Conservation (phyloP, 2,888 invertebrate species). For the Athalia rosae region DNA sequence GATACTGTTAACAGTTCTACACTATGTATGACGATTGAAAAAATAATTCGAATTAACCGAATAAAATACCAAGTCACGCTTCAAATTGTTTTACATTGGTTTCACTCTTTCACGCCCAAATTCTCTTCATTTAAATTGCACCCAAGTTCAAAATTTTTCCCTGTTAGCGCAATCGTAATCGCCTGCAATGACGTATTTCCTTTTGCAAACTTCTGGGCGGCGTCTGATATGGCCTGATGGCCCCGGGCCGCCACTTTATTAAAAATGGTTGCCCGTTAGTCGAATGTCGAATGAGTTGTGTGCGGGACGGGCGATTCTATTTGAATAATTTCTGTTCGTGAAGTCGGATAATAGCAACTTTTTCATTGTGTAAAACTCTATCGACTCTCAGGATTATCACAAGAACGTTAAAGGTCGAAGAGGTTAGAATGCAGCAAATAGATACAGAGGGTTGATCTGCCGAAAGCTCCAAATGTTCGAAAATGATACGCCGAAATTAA, state of each 20-base stretch:
- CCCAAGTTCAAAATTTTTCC: not conserved
- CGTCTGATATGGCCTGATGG: constrained; percentile 11
- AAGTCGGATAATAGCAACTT: too few relatives aligned
- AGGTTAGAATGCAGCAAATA: constrained; percentile 29
- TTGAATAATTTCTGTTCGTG: not conserved
- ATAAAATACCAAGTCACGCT: too few relatives aligned
- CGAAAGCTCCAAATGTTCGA: constrained; percentile 17
- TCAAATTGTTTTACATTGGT: too few relatives aligned
- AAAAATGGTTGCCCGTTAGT: constrained; percentile 45
- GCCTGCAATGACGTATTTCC: constrained; percentile 29
- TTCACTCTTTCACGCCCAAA: too few relatives aligned
- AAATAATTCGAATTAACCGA: too few relatives aligned
- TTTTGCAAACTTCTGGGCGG: constrained; percentile 38
- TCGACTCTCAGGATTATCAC: not conserved
- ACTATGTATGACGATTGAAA: too few relatives aligned
- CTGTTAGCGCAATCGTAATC: not conserved
- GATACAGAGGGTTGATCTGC: constrained; percentile 12
- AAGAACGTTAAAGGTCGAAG: constrained; percentile 6
- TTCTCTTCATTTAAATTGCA: too few relatives aligned
- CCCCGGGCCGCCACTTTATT: constrained; percentile 35
- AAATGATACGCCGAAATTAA: constrained; percentile 35
- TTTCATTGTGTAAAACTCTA: too few relatives aligned
- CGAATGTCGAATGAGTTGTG: constrained; percentile 44
- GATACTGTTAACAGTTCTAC: too few relatives aligned
- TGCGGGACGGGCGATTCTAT: constrained; percentile 1